Evolutionary conservation across 2,888 invertebrate genomes (phyloP), one percentile per base, ranked within the genome.

Genomic region (Mesorhabditis belari): DNA sequence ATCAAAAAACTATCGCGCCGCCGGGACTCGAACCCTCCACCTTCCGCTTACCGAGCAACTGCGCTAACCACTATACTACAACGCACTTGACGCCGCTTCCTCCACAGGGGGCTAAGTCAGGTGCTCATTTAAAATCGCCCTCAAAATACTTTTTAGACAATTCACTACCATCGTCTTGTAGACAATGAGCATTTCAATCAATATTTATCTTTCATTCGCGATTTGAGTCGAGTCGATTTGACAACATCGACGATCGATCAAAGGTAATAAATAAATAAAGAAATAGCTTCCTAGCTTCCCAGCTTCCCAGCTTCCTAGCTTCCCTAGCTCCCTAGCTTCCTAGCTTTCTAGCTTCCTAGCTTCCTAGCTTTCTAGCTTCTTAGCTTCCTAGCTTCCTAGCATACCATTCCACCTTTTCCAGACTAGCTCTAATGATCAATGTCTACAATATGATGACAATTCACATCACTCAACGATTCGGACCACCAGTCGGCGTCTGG

Each of bases 391-490:
- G n/a, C n/a, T n/a, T n/a, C n/a, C n/a, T n/a, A 5, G 49, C 52
- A 9, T 80, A 82, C 25, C 82, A 83, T 35, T 35, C 2, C 12
- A 1, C 1, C n/a, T 35, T n/a, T 35, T 0, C 1, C 68, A 81
- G 81, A 60, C 65, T 84, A 24, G 83, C 85, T 23, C 83, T 85
- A 73, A 85, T 85, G 73, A 80, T 84, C 70, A 85, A 85, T 70
- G 74, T 85, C 49, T 84, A 84, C 74, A 85, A 85, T 75, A 82
- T 84, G 23, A 78, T 83, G 60, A 82, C 84, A 17, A 81, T 85
- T 57, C 85, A 85, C 77, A 83, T 82, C 57, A 82, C 80, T 60
- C 79, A 83, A 9, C 77, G 71, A 17, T 66, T 70, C 29, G 85
- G 85, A 9, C 80, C 82, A 5, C 83, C 84, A 2, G 71, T 75